A percentile compares a stretch with the other conserved stretches of the same genome.
phyloP scores from a whole-genome alignment of 2,888 invertebrate genomes.

The Liodrosophila aerea region DNA sequence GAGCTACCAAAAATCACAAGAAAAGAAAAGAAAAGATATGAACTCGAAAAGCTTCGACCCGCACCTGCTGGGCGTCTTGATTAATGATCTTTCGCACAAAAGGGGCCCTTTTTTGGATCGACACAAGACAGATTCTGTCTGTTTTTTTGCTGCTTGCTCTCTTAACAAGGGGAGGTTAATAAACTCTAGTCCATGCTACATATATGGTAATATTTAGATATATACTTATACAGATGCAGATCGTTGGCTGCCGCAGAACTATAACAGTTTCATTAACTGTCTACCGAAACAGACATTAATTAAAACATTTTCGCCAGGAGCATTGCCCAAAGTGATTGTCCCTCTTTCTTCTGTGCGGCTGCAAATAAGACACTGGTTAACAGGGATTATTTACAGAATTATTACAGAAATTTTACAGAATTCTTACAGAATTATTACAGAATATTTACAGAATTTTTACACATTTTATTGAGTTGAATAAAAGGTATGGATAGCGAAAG shows the following conservation, averaged over 20 bases:
- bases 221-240: slow-evolving; percentile 11
- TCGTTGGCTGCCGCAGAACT: slow-evolving; percentile 55
- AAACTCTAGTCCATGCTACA: slow-evolving; percentile 60
- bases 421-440: too few species aligned
- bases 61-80: slow-evolving; percentile 74
- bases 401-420: neutral
- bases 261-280: slow-evolving; percentile 76
- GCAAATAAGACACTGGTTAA: slow-evolving; percentile 38
- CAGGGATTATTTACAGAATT: neutral
- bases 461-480: too few species aligned
- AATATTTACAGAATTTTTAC: neutral
- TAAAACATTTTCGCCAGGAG: slow-evolving; percentile 68
- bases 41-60: slow-evolving; percentile 47
- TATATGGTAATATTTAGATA: slow-evolving; percentile 60
- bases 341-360: slow-evolving; percentile 17
- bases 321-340: slow-evolving; percentile 49
- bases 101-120: slow-evolving; percentile 65
- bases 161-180: slow-evolving; percentile 64
- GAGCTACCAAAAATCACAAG: slow-evolving; percentile 3
- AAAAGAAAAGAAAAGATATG: too few species aligned
- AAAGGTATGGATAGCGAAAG: too few species aligned
- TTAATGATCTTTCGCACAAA: slow-evolving; percentile 63
- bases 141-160: neutral
- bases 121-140: slow-evolving; percentile 25
- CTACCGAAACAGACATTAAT: slow-evolving; percentile 59